phyloP scores from a whole-genome alignment of 2,888 invertebrate genomes.

The Exephanes ischioxanthus region DNA sequence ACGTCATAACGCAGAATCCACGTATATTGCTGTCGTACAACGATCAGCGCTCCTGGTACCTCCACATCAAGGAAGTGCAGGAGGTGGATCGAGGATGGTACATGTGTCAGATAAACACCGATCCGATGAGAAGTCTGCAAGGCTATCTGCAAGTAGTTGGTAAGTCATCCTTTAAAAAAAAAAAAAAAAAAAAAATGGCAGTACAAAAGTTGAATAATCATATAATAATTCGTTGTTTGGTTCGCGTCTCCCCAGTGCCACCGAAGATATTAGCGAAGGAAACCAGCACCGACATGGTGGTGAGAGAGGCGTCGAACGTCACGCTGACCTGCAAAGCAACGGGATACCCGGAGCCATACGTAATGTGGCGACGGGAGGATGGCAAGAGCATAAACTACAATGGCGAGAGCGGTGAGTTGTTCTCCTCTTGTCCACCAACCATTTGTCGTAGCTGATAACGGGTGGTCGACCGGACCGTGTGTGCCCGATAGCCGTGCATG shows the following conservation, averaged over 20 bases:
- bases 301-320: slow-evolving; percentile 95
- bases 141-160: slow-evolving; percentile 97
- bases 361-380: slow-evolving; percentile 96
- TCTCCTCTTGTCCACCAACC: slow-evolving; percentile 13
- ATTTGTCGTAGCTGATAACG: slow-evolving; percentile 12
- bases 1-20: slow-evolving; percentile 96
- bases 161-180: slow-evolving; percentile 85
- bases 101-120: slow-evolving; percentile 97
- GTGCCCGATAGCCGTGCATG: slow-evolving; percentile 3
- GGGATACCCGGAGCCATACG: slow-evolving; percentile 96
- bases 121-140: slow-evolving; percentile 96
- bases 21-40: slow-evolving; percentile 94
- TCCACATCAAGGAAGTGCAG: slow-evolving; percentile 95
- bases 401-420: slow-evolving; percentile 92
- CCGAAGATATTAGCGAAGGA: slow-evolving; percentile 95
- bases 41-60: slow-evolving; percentile 96
- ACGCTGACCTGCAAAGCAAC: slow-evolving; percentile 94
- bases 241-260: slow-evolving; percentile 89
- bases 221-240: not conserved
- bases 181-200: not conserved
- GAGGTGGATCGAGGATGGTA: slow-evolving; percentile 96
- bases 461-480: not conserved
- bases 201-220: not conserved
- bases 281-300: slow-evolving; percentile 96
- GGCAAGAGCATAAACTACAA: slow-evolving; percentile 95